Base-by-base conservation (phyloP, 1,140 invertebrate genomes). In the Achroia grisella region DNA sequence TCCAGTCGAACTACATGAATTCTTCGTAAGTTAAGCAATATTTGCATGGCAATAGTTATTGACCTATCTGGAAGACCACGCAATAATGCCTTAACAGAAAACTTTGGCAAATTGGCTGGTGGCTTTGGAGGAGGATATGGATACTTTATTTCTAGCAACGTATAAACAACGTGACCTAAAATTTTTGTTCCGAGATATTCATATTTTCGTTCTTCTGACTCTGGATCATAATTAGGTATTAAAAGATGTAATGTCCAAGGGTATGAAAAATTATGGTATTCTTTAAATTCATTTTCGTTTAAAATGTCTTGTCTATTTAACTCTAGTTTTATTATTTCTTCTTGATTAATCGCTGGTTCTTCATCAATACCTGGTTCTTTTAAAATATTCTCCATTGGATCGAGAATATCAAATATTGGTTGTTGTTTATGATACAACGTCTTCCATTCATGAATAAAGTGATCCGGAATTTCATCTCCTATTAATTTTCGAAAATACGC, bases 101-200 rank as follows among this genome's bases (percentile, higher is more conserved):
- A 85, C 12, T 62, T 47, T 6, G 76, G 86, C 32, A 89, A 55
- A 32, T 76, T 48, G 8, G 85, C 77, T 14, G 67, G 63, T 34
- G 58, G 39, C 47, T 63, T 52, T 33, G 63, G 55, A 12, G 73
- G 54, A 10, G 84, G 76, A 42, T 75, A 70, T 1, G 88, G 87
- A 67, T 90, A 89, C 52, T 90, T 88, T 8, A 84, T 72, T 52
- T 86, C 67, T 13, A 91, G 61, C 8, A 90, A 67, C 10, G 83
- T 86, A 57, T 90, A 87, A 8, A 90, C 87, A 8, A 89, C 68
- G 57, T 88, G 86, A 0, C 89, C 89, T 27, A 90, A 61, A 29
- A 90, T 75, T 28, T 73, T 65, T 8, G 57, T 52, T 17, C 89
- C 88, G 51, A 82, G 65, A 48, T 71, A 62, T 73, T 84, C 80